Base-by-base conservation (phyloP, 2,888 invertebrate species). In the Beris morrisii region DNA sequence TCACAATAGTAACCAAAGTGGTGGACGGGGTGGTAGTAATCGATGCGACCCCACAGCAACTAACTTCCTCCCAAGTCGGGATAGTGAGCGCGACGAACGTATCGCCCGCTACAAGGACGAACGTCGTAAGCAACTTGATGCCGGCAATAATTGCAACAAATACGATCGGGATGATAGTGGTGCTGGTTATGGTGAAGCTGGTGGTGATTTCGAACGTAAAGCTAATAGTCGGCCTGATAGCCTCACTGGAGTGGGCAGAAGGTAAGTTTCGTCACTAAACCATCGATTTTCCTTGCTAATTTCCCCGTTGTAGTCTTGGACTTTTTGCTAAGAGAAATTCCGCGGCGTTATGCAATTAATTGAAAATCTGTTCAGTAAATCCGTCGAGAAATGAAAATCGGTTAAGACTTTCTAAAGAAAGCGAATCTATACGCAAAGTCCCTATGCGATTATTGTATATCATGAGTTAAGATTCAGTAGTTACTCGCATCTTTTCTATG, bases 71-170 rank as follows among this genome's bases (percentile, higher is more conserved):
- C 43, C 15, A 5, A 63, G 44, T 28, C 7, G 15, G 15, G 64
- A 54, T 30, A 44, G 83, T 77, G 83, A 82, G 77, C 81, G 84
- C 71, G 83, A 84, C 76, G 87, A 86, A 78, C 83, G 89, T 75
- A 87, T 89, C 74, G 86, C 86, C 73, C 85, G 85, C 73, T 90
- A 89, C 79, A 90, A 90, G 77, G 90, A 90, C 74, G 88, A 90
- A 75, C 82, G 90, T 65, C 83, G 88, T 69, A 85, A 84, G 73
- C 89, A 90, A 77, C 81, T 90, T 69, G 87, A 86, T 46, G 84
- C 85, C n/a, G 85, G 84, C 73, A 82, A 83, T 57, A 82, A 3
- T 44, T 52, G 43, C 15, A 45, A 53, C 15, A 64, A 54, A 52
- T 52, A 52, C 50, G 57, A 50, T 56, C 38, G 57, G 9, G 31